These are phyloP conservation scores for Cyanoramphus novaezelandiae DNA, from an alignment of 2,113 vertebrate species.

Conservation along the genomic window DNA sequence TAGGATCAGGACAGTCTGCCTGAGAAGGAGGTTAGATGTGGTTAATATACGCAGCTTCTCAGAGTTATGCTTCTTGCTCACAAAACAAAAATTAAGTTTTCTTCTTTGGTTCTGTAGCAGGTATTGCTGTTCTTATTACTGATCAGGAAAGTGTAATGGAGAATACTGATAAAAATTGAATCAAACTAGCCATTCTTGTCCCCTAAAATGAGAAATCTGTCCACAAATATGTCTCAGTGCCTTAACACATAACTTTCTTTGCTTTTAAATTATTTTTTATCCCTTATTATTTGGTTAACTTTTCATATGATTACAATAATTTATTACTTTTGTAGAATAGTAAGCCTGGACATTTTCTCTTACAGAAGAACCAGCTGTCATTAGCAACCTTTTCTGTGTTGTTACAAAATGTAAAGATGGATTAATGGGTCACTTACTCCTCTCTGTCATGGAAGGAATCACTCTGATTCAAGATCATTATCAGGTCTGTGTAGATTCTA, in stretches of 20 bases:
- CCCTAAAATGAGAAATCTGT: background rate
- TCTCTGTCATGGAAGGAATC: conserved; percentile 29
- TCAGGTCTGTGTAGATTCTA: conserved; percentile 60
- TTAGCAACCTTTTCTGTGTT: conserved; percentile 31
- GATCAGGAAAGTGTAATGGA: background rate
- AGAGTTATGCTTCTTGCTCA: background rate
- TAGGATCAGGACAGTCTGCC: background rate
- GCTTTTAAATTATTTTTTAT: background rate
- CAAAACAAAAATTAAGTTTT: background rate
- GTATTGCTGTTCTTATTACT: background rate
- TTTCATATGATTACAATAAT: background rate
- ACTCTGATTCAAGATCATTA: background rate
- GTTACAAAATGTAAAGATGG: conserved; percentile 8
- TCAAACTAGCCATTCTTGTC: background rate
- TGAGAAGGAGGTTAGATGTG: fast-evolving
- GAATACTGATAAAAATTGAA: background rate
- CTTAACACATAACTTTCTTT: background rate
- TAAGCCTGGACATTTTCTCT: background rate
- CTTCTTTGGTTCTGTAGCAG: background rate
- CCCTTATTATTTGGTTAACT: background rate
- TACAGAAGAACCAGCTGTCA: conserved; percentile 46
- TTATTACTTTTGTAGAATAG: background rate
- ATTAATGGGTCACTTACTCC: background rate
- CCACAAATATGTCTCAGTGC: background rate
- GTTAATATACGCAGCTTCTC: background rate